phyloP scores from a whole-genome alignment of 2,888 invertebrate species.

The Sphaerophoria rueppellii region DNA sequence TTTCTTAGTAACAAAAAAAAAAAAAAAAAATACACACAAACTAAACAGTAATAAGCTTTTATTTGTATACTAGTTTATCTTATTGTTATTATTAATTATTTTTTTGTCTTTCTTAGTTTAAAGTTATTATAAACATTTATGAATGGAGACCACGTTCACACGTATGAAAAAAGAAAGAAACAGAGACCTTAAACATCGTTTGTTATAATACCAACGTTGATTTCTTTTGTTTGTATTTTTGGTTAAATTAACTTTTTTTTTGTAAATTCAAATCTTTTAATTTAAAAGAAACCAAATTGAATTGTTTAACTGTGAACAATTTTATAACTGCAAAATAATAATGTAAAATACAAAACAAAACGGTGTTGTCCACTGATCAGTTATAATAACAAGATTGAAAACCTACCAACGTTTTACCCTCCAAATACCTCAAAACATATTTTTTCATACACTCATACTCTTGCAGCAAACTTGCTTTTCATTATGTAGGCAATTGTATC shows the following conservation, averaged over 20 bases:
- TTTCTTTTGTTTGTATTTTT: conserved; percentile 19
- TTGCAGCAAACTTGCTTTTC: no score
- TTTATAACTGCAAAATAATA: background rate
- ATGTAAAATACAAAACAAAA: background rate
- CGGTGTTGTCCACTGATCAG: no score
- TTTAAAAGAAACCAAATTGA: conserved; percentile 27
- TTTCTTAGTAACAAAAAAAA: background rate
- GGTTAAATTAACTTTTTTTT: conserved; percentile 12
- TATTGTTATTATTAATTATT: background rate
- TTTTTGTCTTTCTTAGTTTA: conserved; percentile 18
- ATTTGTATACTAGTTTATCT: background rate
- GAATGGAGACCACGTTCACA: conserved; percentile 61
- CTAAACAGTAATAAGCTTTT: conserved; percentile 27
- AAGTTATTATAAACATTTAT: conserved; percentile 37
- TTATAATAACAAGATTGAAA: background rate
- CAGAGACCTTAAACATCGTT: conserved; percentile 69
- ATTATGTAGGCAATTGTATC: no score
- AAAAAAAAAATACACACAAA: conserved; percentile 1
- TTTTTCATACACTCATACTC: no score
- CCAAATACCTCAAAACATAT: no score
- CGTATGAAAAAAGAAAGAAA: conserved; percentile 32
- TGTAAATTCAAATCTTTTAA: background rate
- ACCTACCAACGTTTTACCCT: no score
- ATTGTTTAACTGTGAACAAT: conserved; percentile 6
- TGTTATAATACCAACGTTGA: conserved; percentile 70